Conservation (phyloP, 2,888 invertebrate species). For the Aromia moschata region DNA sequence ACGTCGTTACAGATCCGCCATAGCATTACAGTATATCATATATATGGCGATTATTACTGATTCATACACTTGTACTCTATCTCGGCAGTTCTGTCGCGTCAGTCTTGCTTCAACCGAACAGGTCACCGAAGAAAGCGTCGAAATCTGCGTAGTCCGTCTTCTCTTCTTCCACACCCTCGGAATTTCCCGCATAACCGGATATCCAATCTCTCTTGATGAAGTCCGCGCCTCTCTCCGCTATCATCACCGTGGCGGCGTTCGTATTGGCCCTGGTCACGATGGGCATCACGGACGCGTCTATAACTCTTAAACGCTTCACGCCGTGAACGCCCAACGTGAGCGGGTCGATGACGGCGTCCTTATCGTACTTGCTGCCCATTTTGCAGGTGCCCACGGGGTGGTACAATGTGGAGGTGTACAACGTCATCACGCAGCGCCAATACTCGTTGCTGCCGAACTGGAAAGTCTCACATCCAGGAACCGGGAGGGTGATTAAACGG, state of each 20-base stretch:
- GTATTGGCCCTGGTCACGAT: constrained; percentile 69
- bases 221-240: constrained; percentile 65
- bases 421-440: constrained; percentile 63
- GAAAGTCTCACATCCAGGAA: constrained; percentile 63
- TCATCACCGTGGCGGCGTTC: constrained; percentile 63
- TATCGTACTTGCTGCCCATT: constrained; percentile 60
- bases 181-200: background rate
- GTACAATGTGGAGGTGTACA: constrained; percentile 47
- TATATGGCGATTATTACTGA: no score
- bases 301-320: constrained; percentile 72
- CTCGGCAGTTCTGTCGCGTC: no score
- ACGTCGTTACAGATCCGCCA: no score
- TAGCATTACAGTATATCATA: no score
- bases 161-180: no score
- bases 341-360: constrained; percentile 72
- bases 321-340: constrained; percentile 72
- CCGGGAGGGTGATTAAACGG: constrained; percentile 53
- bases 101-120: background rate
- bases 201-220: constrained; percentile 60
- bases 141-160: constrained; percentile 5
- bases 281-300: constrained; percentile 86
- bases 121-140: background rate
- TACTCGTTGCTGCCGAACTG: constrained; percentile 64
- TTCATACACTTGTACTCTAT: no score
- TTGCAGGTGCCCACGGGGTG: constrained; percentile 46